phyloP scores from a whole-genome alignment of 2,113 vertebrate genomes.

The Symphodus melops region DNA sequence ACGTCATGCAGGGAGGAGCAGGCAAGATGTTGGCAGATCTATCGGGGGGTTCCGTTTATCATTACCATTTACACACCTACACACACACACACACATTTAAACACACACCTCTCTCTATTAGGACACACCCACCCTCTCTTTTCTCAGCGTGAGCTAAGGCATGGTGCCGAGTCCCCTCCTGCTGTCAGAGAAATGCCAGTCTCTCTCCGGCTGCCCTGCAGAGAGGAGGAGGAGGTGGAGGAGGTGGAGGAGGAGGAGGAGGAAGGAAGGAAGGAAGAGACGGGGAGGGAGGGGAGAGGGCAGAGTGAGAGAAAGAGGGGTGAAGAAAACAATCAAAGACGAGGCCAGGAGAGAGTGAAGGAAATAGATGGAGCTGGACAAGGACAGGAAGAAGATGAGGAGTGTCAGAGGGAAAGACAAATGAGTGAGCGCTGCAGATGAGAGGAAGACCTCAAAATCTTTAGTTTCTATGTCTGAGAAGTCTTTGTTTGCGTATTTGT shows the following conservation, averaged over 20 bases:
- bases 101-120: slow-evolving; percentile 35
- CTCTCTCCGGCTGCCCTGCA: slow-evolving; percentile 59
- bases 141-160: slow-evolving; percentile 65
- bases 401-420: not conserved
- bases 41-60: slow-evolving; percentile 38
- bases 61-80: slow-evolving; percentile 25
- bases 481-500: slow-evolving; percentile 29
- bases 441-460: not conserved
- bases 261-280: not conserved
- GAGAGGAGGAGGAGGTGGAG: slow-evolving; percentile 49
- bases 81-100: slow-evolving; percentile 17
- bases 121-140: slow-evolving; percentile 48
- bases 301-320: not conserved
- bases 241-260: not conserved
- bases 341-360: not conserved
- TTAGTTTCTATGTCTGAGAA: not conserved
- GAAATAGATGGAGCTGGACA: slow-evolving; percentile 19
- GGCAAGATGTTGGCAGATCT: slow-evolving; percentile 15
- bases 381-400: not conserved
- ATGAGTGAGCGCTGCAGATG: not conserved
- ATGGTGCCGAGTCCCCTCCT: slow-evolving; percentile 63
- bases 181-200: slow-evolving; percentile 80
- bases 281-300: not conserved
- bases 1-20: slow-evolving; percentile 8
- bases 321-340: not conserved